Conservation (phyloP, 2,888 invertebrate genomes). For the Lycophotia porphyrea region DNA sequence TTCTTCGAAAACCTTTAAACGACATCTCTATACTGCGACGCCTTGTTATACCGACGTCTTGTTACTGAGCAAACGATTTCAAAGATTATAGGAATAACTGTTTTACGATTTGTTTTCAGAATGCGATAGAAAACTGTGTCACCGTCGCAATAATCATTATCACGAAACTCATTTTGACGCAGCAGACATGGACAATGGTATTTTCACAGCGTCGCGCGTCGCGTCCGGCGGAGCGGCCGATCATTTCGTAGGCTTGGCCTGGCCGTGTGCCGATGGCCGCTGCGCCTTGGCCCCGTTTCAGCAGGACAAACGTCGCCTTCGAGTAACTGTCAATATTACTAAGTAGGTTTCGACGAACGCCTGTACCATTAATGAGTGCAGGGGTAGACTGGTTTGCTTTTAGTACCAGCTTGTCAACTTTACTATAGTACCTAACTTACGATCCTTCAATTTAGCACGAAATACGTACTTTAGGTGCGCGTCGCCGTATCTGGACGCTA, state of each 20-base stretch:
- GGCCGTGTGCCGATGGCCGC: constrained; percentile 58
- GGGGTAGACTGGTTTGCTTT: background rate
- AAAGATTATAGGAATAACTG: no score
- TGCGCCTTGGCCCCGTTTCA: constrained; percentile 65
- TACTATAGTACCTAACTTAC: background rate
- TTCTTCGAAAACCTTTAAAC: no score
- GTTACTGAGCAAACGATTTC: no score
- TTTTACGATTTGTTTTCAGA: no score
- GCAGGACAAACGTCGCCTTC: constrained; percentile 60
- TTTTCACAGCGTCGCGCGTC: constrained; percentile 41
- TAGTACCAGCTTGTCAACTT: background rate
- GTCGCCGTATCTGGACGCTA: background rate
- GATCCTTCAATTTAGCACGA: background rate
- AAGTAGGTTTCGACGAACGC: background rate
- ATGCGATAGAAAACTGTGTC: background rate
- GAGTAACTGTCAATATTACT: constrained; percentile 43
- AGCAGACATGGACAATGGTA: constrained; percentile 29
- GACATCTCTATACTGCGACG: no score
- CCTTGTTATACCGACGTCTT: no score
- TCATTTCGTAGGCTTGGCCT: constrained; percentile 63
- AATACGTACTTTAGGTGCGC: background rate
- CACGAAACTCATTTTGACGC: constrained; percentile 16
- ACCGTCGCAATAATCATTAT: background rate
- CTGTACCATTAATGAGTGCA: background rate
- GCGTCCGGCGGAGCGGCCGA: constrained; percentile 5